phyloP scores from a whole-genome alignment of 2,797 vertebrate species.

The Psittacula echo region DNA sequence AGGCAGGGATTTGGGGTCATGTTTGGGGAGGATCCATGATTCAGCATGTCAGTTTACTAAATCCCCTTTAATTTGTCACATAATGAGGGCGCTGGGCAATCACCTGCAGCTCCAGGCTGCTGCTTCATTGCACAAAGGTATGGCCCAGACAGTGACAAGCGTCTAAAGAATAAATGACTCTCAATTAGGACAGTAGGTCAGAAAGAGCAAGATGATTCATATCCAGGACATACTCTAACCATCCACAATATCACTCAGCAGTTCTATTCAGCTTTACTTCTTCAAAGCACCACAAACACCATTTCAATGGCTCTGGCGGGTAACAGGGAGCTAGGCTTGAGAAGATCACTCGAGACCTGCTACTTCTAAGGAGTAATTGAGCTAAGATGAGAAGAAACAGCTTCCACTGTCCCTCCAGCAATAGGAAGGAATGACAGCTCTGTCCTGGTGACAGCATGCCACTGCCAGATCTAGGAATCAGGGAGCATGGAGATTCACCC shows the following conservation, averaged over 20 bases:
- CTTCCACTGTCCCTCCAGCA: neutral
- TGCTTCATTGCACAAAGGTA: constrained; percentile 14
- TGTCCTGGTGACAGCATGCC: neutral
- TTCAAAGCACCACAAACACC: neutral
- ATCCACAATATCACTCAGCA: constrained; percentile 16
- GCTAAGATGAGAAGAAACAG: neutral
- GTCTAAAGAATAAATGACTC: constrained; percentile 45
- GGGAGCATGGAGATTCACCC: neutral
- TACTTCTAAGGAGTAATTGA: neutral
- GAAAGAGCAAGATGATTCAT: constrained; percentile 67
- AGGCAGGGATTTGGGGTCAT: constrained; percentile 14
- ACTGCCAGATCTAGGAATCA: neutral
- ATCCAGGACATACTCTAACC: constrained; percentile 21
- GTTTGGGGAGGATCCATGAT: constrained; percentile 40
- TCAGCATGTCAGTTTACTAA: constrained; percentile 36
- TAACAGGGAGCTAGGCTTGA: neutral
- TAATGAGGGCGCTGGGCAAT: constrained; percentile 6
- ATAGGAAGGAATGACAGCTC: neutral
- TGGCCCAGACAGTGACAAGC: neutral
- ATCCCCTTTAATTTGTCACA: neutral
- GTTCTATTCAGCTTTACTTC: neutral
- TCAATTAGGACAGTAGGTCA: constrained; percentile 71
- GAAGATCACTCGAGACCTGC: neutral
- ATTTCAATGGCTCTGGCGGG: neutral
- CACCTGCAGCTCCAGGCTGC: constrained; percentile 31